Conservation (phyloP, 2,797 vertebrate genomes). For the Microtus californicus region DNA sequence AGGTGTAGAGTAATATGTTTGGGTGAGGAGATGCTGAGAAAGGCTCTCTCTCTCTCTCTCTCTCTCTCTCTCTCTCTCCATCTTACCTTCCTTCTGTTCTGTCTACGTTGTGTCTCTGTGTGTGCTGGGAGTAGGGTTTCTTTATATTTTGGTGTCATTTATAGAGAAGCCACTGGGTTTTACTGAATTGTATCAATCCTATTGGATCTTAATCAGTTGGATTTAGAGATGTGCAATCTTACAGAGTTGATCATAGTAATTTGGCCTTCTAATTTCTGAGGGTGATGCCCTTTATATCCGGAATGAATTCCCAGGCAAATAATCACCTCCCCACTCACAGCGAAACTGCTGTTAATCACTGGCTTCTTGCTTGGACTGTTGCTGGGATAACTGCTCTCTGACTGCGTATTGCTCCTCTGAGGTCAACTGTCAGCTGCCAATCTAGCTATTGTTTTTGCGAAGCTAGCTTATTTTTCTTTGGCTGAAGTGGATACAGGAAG, state of each 20-base stretch:
- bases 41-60: not conserved
- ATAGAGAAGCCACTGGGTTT: not conserved
- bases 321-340: not conserved
- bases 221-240: not conserved
- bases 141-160: conserved; percentile 3
- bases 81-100: not conserved
- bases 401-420: not conserved
- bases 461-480: not conserved
- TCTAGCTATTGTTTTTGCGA: not conserved
- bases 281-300: not conserved
- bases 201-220: not conserved
- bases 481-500: not conserved
- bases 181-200: conserved; percentile 14
- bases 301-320: not conserved
- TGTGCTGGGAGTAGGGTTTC: not conserved
- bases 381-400: not conserved
- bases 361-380: not conserved
- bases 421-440: not conserved
- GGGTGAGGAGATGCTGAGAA: not conserved
- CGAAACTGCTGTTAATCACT: not conserved
- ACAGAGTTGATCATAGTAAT: not conserved
- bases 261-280: conserved; percentile 27
- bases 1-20: not conserved
- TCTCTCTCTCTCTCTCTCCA: not conserved
- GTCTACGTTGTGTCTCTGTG: not conserved